Percentiles rank a stretch among this genome's conserved stretches.
Conservation (phyloP, 2,113 vertebrate genomes). For the Mugil cephalus region DNA sequence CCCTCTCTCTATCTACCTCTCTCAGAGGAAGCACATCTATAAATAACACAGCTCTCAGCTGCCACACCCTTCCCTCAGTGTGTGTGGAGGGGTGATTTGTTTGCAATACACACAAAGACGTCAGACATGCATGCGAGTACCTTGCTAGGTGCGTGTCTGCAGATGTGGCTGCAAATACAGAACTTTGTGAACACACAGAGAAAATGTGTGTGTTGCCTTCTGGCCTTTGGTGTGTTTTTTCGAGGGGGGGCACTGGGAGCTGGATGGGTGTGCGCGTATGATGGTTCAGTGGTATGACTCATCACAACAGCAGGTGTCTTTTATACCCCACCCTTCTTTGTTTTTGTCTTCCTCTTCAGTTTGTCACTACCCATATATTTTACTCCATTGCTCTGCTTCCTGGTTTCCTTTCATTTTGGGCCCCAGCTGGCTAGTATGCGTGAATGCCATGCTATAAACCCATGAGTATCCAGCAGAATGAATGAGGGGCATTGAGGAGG, state of each 20-base stretch:
- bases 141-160: conserved; percentile 47
- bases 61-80: conserved; percentile 74
- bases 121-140: conserved; percentile 56
- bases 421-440: conserved; percentile 48
- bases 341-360: conserved; percentile 23
- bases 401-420: conserved; percentile 13
- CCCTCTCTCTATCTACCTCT: conserved; percentile 55
- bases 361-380: conserved; percentile 37
- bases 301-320: conserved; percentile 82
- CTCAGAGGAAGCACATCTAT: conserved; percentile 79
- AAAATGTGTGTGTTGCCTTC: conserved; percentile 6
- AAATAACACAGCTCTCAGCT: conserved; percentile 78
- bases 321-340: conserved; percentile 56
- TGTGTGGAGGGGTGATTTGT: conserved; percentile 59
- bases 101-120: conserved; percentile 70
- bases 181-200: conserved; percentile 36
- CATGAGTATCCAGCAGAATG: conserved; percentile 1
- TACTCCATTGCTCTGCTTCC: conserved; percentile 7
- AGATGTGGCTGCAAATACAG: conserved; percentile 52
- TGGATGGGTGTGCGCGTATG: no score
- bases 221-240: conserved; percentile 26
- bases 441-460: conserved; percentile 19
- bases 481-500: not conserved
- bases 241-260: conserved; percentile 36
- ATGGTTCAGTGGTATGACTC: conserved; percentile 78